Percentiles rank a stretch among this genome's conserved stretches.
These are phyloP conservation scores for Drosophila athabasca DNA, from an alignment of 1,140 invertebrate genomes.

Conservation along the genomic window DNA sequence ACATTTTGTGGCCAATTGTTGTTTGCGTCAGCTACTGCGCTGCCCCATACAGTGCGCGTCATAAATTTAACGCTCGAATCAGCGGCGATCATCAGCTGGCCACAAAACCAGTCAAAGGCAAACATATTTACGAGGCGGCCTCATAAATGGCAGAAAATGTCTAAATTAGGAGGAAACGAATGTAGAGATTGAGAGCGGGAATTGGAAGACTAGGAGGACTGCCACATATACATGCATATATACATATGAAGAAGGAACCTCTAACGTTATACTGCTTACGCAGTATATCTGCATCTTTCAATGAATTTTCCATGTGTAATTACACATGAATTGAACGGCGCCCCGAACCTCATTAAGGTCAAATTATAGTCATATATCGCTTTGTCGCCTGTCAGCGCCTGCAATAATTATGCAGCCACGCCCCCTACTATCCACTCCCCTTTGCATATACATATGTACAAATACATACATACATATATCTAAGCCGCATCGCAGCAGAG, in stretches of 20 bases:
- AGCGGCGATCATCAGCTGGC: conserved; percentile 41
- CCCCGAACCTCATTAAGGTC: conserved; percentile 71
- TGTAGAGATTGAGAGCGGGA: no score
- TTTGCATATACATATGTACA: not conserved
- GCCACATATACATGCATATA: conserved; percentile 29
- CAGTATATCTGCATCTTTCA: no score
- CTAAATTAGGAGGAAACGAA: conserved; percentile 39
- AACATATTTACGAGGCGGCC: conserved; percentile 34
- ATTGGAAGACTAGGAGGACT: not conserved
- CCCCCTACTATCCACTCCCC: conserved; percentile 4
- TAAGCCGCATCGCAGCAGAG: conserved; percentile 5
- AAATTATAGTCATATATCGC: conserved; percentile 64
- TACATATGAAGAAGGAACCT: conserved; percentile 23
- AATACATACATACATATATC: no score
- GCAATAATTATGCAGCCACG: conserved; percentile 68
- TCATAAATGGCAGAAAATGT: conserved; percentile 50
- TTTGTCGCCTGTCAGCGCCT: conserved; percentile 51
- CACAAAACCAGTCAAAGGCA: conserved; percentile 42
- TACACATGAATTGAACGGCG: conserved; percentile 23
- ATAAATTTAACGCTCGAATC: conserved; percentile 42
- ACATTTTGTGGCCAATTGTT: conserved; percentile 61
- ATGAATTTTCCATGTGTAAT: conserved; percentile 22
- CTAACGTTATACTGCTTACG: not conserved
- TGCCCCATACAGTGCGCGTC: conserved; percentile 45
- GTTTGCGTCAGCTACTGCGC: conserved; percentile 8